phyloP scores from a whole-genome alignment of 2,113 vertebrate species.

The Vombatus ursinus region DNA sequence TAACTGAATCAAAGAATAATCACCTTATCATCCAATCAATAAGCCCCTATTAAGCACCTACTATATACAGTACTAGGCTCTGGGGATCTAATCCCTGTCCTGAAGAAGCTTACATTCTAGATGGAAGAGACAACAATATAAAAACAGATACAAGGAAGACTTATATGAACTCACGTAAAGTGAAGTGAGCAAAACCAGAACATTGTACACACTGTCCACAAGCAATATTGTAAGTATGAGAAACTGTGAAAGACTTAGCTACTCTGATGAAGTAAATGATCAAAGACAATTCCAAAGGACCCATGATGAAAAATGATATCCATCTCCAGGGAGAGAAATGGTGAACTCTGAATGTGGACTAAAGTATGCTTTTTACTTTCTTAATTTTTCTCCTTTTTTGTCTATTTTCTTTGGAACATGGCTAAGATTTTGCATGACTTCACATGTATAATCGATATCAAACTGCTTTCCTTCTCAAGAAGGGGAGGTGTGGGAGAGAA shows the following conservation, averaged over 20 bases:
- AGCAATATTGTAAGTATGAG: neutral
- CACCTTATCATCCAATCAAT: neutral
- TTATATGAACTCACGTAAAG: neutral
- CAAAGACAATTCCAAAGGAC: neutral
- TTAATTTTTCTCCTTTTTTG: neutral
- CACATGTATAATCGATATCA: neutral
- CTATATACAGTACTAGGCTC: neutral
- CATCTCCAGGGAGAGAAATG: neutral
- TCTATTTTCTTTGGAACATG: neutral
- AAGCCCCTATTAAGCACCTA: neutral
- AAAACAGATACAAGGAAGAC: neutral
- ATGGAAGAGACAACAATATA: neutral
- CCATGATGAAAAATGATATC: neutral
- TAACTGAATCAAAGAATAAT: neutral
- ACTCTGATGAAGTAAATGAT: neutral
- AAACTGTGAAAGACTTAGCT: neutral
- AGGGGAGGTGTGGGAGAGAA: neutral
- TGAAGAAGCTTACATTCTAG: neutral
- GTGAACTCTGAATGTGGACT: neutral
- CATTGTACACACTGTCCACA: neutral
- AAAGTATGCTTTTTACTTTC: neutral
- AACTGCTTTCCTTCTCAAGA: neutral
- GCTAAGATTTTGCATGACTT: neutral
- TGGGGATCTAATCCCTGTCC: neutral
- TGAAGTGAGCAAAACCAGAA: neutral